These are phyloP conservation scores for Oreochromis tanganicae DNA, from an alignment of 2,113 vertebrate species.

Conservation along the genomic window DNA sequence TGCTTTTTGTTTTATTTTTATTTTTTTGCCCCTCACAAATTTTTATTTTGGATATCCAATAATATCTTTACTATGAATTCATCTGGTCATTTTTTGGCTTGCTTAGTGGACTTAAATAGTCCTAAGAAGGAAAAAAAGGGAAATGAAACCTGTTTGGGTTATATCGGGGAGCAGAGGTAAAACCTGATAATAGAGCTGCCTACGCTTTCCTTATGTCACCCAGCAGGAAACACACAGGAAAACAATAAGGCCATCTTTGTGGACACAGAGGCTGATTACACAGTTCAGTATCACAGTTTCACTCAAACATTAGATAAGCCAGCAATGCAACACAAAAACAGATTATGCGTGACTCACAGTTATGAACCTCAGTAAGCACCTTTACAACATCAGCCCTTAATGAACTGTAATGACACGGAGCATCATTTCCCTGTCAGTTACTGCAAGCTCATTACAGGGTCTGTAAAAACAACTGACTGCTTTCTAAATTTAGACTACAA, in stretches of 20 bases:
- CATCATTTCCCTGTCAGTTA: background rate
- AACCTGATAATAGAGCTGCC: constrained; percentile 14
- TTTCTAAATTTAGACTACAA: background rate
- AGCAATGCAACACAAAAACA: background rate
- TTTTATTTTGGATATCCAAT: background rate
- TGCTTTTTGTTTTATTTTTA: too few relatives aligned
- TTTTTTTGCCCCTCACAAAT: too few relatives aligned
- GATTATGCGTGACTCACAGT: constrained; percentile 12
- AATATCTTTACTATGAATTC: background rate
- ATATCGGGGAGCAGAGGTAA: background rate
- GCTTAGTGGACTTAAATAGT: background rate
- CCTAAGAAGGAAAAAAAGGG: background rate
- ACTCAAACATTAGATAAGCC: constrained; percentile 33
- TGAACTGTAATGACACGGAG: background rate
- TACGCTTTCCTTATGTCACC: constrained; percentile 1
- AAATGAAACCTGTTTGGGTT: background rate
- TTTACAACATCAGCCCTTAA: background rate
- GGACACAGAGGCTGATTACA: constrained; percentile 3
- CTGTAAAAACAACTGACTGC: background rate
- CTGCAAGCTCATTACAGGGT: background rate
- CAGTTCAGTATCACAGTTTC: background rate
- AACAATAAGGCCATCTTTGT: constrained; percentile 11
- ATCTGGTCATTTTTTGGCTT: background rate
- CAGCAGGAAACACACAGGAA: constrained; percentile 24
- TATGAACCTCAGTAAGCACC: background rate